Conservation (phyloP, 1,140 invertebrate genomes). For the Drosophila baimaii region DNA sequence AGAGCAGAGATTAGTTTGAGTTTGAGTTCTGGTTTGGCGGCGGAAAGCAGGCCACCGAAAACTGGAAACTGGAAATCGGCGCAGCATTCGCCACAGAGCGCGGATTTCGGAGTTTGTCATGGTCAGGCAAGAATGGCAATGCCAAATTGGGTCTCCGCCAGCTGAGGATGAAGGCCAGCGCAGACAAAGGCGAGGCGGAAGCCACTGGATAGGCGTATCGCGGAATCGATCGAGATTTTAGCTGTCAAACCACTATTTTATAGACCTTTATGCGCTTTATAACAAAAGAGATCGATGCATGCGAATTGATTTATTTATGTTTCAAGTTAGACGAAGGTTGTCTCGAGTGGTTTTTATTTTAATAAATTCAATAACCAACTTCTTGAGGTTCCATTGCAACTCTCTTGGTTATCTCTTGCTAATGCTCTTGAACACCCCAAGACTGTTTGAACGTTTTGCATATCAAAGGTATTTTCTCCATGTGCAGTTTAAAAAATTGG, state of each 20-base stretch:
- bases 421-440: background rate
- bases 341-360: background rate
- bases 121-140: constrained; percentile 50
- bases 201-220: constrained; percentile 12
- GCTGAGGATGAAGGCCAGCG: constrained; percentile 48
- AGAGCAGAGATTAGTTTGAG: constrained; percentile 53
- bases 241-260: constrained; percentile 3
- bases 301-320: background rate
- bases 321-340: background rate
- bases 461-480: background rate
- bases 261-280: constrained; percentile 3
- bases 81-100: constrained; percentile 69
- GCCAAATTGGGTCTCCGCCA: constrained; percentile 47
- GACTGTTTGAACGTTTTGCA: too few relatives aligned
- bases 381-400: background rate
- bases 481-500: constrained; percentile 1
- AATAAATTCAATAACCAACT: background rate
- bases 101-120: constrained; percentile 58
- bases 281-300: background rate
- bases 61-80: constrained; percentile 70
- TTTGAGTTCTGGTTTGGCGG: constrained; percentile 52
- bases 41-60: constrained; percentile 71
- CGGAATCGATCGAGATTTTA: constrained; percentile 6
- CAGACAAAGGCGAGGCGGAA: constrained; percentile 41
- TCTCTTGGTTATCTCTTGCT: background rate